A percentile compares a stretch with the other conserved stretches of the same genome.
phyloP scores from a whole-genome alignment of 2,797 vertebrate genomes.

The Thripadectes ignobilis region DNA sequence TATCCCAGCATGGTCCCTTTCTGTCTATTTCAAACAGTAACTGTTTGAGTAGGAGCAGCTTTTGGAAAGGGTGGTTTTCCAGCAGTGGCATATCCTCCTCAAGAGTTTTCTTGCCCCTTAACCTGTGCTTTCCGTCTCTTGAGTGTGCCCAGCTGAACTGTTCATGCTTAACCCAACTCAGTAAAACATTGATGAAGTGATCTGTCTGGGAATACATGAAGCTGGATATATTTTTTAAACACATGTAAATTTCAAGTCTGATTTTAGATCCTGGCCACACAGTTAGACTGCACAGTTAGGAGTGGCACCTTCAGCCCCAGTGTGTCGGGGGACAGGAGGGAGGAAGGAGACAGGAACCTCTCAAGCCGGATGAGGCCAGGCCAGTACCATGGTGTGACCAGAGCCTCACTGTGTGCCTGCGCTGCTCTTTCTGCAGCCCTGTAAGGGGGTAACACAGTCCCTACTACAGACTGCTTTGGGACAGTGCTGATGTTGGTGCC shows the following conservation, averaged over 20 bases:
- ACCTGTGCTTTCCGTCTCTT: not conserved
- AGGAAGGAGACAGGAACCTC: not conserved
- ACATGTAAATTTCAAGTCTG: not conserved
- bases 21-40: not conserved
- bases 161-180: not conserved
- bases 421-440: not conserved
- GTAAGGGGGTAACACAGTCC: not conserved
- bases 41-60: not conserved
- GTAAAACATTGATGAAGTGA: not conserved
- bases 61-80: not conserved
- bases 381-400: not conserved
- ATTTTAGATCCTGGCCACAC: not conserved
- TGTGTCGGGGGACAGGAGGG: not conserved
- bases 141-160: not conserved
- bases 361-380: not conserved
- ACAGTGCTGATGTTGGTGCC: not conserved
- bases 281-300: not conserved
- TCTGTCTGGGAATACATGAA: not conserved
- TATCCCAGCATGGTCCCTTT: not conserved
- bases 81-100: not conserved
- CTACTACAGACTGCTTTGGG: not conserved
- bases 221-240: not conserved
- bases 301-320: not conserved
- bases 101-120: not conserved
- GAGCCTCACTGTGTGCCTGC: not conserved